Evolutionary conservation across 2,113 vertebrate species (phyloP).

Genomic region (Aspiorhynchus laticeps): DNA sequence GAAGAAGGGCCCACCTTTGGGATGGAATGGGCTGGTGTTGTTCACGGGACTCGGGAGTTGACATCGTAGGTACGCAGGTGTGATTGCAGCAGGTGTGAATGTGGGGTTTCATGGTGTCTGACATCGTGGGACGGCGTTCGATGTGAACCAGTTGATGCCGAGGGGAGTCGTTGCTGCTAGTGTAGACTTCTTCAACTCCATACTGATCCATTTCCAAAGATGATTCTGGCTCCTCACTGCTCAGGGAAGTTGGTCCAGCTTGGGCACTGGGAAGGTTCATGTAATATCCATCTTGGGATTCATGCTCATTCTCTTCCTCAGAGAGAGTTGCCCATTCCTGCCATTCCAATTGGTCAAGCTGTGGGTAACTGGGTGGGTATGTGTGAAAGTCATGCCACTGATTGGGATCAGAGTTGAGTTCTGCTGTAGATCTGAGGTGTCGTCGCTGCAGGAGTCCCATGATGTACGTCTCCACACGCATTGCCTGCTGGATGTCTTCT

Average conservation of each 20-base stretch:
- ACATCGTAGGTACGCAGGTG: constrained; percentile 63
- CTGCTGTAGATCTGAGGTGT: constrained; percentile 74
- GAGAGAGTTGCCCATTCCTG: constrained; percentile 67
- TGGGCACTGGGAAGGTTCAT: constrained; percentile 69
- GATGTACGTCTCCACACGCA: constrained; percentile 86
- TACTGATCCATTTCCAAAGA: constrained; percentile 56
- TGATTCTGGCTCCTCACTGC: constrained; percentile 63
- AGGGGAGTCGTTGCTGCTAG: constrained; percentile 62
- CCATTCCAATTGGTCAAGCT: constrained; percentile 58
- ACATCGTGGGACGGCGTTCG: constrained; percentile 55
- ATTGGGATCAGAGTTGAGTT: constrained; percentile 64
- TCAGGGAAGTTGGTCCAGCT: constrained; percentile 65
- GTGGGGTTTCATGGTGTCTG: constrained; percentile 73
- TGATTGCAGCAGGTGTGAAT: constrained; percentile 71
- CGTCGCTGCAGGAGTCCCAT: constrained; percentile 83
- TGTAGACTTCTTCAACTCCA: constrained; percentile 63
- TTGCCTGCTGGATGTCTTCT: constrained; percentile 72
- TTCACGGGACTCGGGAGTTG: constrained; percentile 61
- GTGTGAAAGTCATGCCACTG: constrained; percentile 37
- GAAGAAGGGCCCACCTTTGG: constrained; percentile 59
- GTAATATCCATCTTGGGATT: constrained; percentile 65
- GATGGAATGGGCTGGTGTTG: constrained; percentile 53
- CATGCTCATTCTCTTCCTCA: constrained; percentile 62
- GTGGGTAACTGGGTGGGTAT: constrained; percentile 27
- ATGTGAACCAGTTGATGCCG: constrained; percentile 63